A percentile compares a stretch with the other conserved stretches of the same genome.
These are phyloP conservation scores for Glaucopsyche alexis DNA, from an alignment of 2,888 invertebrate species.

Conservation along the genomic window DNA sequence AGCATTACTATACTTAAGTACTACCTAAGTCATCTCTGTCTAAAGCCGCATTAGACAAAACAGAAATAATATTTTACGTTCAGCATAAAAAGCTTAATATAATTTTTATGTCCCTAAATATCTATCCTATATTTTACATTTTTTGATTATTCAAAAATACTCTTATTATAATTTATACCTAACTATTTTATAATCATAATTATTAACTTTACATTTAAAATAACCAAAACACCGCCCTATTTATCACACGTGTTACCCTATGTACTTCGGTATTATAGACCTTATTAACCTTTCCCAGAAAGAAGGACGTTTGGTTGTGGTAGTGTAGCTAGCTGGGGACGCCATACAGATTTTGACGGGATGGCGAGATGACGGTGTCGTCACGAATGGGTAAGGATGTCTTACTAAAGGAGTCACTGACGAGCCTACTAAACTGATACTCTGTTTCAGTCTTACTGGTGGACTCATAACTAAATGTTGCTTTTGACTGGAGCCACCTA, in stretches of 20 bases:
- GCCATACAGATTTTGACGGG: constrained; percentile 65
- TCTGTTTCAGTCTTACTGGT: constrained; percentile 52
- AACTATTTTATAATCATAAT: background rate
- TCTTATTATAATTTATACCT: no score
- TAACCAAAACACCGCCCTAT: background rate
- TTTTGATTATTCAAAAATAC: background rate
- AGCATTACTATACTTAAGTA: no score
- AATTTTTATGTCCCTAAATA: no score
- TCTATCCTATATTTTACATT: no score
- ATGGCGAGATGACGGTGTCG: constrained; percentile 50
- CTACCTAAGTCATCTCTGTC: no score
- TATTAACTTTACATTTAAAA: background rate
- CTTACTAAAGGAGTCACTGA: constrained; percentile 59
- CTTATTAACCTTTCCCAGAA: constrained; percentile 62
- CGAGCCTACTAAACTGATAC: constrained; percentile 63
- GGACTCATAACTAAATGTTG: constrained; percentile 55
- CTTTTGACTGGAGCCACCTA: constrained; percentile 60
- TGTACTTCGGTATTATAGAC: constrained; percentile 54
- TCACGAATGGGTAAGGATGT: constrained; percentile 69
- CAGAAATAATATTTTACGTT: no score
- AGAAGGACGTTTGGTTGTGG: constrained; percentile 53
- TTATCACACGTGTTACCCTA: constrained; percentile 14
- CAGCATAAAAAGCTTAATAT: background rate
- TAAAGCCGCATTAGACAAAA: no score
- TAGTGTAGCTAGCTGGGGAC: constrained; percentile 45